A percentile compares a stretch with the other conserved stretches of the same genome.
Conservation (phyloP, 1,140 invertebrate genomes). For the Leptinotarsa texana region DNA sequence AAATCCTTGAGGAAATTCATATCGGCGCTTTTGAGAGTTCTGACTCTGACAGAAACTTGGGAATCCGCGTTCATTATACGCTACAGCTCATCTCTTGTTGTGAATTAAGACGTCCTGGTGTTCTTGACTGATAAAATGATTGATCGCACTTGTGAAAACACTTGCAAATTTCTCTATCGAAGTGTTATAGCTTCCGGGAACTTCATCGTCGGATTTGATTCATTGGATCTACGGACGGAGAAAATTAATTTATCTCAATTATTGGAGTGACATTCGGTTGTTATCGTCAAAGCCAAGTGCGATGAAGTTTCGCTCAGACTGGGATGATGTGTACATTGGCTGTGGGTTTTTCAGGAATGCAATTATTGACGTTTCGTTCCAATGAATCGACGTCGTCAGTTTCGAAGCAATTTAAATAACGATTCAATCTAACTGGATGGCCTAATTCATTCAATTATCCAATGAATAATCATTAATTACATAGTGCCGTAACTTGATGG, state of each 20-base stretch:
- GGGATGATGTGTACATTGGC: no score
- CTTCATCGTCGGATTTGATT: constrained; percentile 9
- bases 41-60: constrained; percentile 7
- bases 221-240: neutral
- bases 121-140: constrained; percentile 34
- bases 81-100: constrained; percentile 33
- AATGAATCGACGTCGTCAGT: no score
- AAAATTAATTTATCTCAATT: constrained; percentile 13
- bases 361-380: no score
- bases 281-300: no score
- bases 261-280: neutral
- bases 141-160: constrained; percentile 31
- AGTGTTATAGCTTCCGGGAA: constrained; percentile 10
- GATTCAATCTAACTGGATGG: no score
- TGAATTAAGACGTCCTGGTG: constrained; percentile 36
- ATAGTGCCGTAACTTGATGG: no score
- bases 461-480: no score
- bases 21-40: neutral
- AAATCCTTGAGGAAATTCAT: neutral
- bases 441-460: no score
- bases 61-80: constrained; percentile 10
- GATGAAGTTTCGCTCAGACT: no score
- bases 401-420: no score
- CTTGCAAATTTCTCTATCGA: constrained; percentile 13
- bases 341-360: no score